phyloP scores from a whole-genome alignment of 1,140 invertebrate genomes.

The Trachymyrmex cornetzi region DNA sequence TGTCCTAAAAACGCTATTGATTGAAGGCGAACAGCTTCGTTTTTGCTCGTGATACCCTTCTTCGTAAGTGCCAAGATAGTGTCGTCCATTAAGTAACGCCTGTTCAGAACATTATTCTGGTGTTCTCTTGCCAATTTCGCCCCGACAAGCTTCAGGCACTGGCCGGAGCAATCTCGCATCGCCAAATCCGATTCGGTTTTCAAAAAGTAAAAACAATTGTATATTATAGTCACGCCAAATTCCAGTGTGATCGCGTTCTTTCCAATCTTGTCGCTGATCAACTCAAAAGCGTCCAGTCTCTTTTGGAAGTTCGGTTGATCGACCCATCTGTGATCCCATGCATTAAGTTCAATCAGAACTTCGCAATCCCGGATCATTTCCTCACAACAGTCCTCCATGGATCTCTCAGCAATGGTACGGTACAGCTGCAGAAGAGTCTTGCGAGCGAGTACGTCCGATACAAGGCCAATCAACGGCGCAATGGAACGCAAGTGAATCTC shows the following conservation, averaged over 20 bases:
- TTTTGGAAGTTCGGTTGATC: slow-evolving; percentile 97
- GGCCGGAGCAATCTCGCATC: slow-evolving; percentile 92
- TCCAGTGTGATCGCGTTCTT: slow-evolving; percentile 88
- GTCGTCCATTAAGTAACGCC: slow-evolving; percentile 91
- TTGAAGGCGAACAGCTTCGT: slow-evolving; percentile 91
- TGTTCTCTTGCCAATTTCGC: slow-evolving; percentile 88
- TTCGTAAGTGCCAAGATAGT: slow-evolving; percentile 91
- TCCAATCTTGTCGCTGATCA: slow-evolving; percentile 89
- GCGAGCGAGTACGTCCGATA: slow-evolving; percentile 88
- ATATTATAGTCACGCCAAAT: slow-evolving; percentile 91
- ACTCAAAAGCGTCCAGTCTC: slow-evolving; percentile 91
- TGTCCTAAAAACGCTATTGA: slow-evolving; percentile 92
- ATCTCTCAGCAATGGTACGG: slow-evolving; percentile 85
- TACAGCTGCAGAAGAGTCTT: slow-evolving; percentile 90
- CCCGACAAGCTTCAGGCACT: slow-evolving; percentile 90
- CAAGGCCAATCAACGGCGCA: slow-evolving; percentile 89
- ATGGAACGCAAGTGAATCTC: slow-evolving; percentile 89
- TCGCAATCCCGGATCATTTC: slow-evolving; percentile 82
- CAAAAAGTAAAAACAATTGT: slow-evolving; percentile 94
- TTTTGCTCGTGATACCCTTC: slow-evolving; percentile 89
- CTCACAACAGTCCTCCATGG: slow-evolving; percentile 75
- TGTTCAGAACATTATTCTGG: slow-evolving; percentile 84
- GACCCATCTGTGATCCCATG: slow-evolving; percentile 94
- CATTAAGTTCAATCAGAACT: slow-evolving; percentile 92
- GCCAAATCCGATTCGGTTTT: slow-evolving; percentile 93